A percentile compares a stretch with the other conserved stretches of the same genome.
Evolutionary conservation across 2,113 vertebrate species (phyloP).

Genomic region (Gnathonemus longibarbis): DNA sequence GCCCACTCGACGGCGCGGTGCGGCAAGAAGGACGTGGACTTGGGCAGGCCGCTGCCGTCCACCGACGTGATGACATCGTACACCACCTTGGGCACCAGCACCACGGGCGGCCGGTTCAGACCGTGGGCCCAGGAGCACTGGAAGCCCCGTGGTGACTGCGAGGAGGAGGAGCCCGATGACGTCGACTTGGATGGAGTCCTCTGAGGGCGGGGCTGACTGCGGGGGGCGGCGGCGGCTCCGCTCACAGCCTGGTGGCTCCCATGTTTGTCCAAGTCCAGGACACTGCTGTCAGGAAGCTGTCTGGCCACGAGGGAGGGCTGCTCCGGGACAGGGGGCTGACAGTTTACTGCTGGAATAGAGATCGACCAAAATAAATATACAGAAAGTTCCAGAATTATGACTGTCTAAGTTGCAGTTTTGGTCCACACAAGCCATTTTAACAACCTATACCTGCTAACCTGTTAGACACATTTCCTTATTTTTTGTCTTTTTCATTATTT

Average conservation of each 20-base stretch:
- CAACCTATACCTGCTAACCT: not conserved
- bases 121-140: slow-evolving; percentile 76
- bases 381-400: not conserved
- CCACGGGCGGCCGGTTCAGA: slow-evolving; percentile 75
- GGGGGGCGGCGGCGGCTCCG: not conserved
- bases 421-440: not conserved
- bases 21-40: slow-evolving; percentile 86
- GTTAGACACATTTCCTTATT: not conserved
- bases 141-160: slow-evolving; percentile 54
- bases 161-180: slow-evolving; percentile 57
- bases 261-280: slow-evolving; percentile 33
- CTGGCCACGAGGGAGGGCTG: not conserved
- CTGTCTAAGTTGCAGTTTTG: not conserved
- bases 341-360: slow-evolving; percentile 27
- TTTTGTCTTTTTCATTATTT: not conserved
- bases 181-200: slow-evolving; percentile 57
- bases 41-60: slow-evolving; percentile 82
- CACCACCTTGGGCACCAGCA: slow-evolving; percentile 82
- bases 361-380: not conserved
- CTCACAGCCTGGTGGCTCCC: slow-evolving; percentile 3
- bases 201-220: slow-evolving; percentile 9
- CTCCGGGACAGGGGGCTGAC: slow-evolving; percentile 19
- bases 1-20: slow-evolving; percentile 85
- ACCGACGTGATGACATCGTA: slow-evolving; percentile 79
- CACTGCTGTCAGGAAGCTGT: slow-evolving; percentile 37